Evolutionary conservation across 2,797 vertebrate species (phyloP).

Genomic region (Echiichthys vipera): DNA sequence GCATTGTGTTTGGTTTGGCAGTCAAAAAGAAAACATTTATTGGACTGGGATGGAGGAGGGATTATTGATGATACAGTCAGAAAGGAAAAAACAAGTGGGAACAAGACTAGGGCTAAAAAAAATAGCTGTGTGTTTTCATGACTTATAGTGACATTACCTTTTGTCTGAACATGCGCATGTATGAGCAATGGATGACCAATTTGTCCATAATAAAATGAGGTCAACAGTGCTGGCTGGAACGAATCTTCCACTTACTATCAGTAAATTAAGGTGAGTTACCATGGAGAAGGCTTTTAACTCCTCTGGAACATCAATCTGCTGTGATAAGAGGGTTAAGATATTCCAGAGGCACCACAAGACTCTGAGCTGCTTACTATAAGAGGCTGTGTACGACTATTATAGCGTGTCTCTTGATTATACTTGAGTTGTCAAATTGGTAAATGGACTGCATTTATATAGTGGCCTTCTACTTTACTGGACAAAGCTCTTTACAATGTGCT

Average conservation of each 20-base stretch:
- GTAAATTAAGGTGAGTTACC: slow-evolving; percentile 30
- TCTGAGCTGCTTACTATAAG: not conserved
- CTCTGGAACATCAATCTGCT: slow-evolving; percentile 1
- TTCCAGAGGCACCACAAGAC: not conserved
- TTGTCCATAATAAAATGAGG: slow-evolving; percentile 21
- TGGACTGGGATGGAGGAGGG: slow-evolving; percentile 4
- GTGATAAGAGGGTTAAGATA: slow-evolving; percentile 13
- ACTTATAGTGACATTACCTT: not conserved
- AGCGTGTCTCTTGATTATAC: not conserved
- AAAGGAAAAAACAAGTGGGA: not conserved
- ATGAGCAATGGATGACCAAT: not conserved
- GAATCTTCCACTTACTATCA: slow-evolving; percentile 27
- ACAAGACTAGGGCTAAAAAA: not conserved
- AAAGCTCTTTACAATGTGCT: too few relatives aligned
- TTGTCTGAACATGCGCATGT: not conserved
- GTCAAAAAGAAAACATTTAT: not conserved
- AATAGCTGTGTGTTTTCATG: not conserved
- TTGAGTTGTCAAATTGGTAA: not conserved
- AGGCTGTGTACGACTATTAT: not conserved
- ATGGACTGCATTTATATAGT: too few relatives aligned
- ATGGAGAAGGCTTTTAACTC: slow-evolving; percentile 30
- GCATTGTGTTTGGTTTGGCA: not conserved
- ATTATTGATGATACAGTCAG: slow-evolving; percentile 29
- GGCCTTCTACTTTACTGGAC: too few relatives aligned
- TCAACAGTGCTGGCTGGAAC: slow-evolving; percentile 36